Conservation (phyloP, 2,797 vertebrate species). For the Sebastes trivittatus region DNA sequence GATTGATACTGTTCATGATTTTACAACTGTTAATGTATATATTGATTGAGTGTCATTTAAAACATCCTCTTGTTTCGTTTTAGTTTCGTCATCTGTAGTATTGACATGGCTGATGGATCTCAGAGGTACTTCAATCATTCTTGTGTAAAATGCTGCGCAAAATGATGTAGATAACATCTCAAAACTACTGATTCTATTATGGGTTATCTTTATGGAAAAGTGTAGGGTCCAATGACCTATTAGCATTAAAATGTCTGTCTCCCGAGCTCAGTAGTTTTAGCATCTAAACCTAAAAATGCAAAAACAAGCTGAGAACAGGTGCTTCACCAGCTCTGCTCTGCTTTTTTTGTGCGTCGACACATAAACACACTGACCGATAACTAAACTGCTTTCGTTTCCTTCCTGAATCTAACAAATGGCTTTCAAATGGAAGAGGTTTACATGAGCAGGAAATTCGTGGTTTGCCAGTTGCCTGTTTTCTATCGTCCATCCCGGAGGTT, state of each 20-base stretch:
- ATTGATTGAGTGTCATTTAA: too few species aligned
- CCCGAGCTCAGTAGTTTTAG: background rate
- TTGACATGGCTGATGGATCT: too few species aligned
- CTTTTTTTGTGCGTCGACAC: background rate
- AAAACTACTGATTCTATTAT: background rate
- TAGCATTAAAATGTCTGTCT: background rate
- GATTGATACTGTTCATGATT: too few species aligned
- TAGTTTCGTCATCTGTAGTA: too few species aligned
- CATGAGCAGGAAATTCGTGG: slow-evolving; percentile 46
- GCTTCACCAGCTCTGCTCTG: background rate
- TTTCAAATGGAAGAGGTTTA: slow-evolving; percentile 54
- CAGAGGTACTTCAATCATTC: too few species aligned
- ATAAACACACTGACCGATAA: background rate
- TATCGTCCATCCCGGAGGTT: background rate
- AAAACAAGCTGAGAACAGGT: background rate
- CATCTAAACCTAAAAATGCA: background rate
- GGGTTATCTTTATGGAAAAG: background rate
- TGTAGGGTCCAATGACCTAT: background rate
- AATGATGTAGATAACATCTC: background rate
- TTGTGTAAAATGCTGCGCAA: background rate
- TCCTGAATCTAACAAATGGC: slow-evolving; percentile 43
- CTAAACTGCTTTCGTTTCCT: slow-evolving; percentile 6
- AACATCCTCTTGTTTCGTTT: too few species aligned
- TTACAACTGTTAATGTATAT: too few species aligned
- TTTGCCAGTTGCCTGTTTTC: slow-evolving; percentile 50